Evolutionary conservation across 1,140 invertebrate genomes (phyloP).

Genomic region (Sitobion miscanthi): DNA sequence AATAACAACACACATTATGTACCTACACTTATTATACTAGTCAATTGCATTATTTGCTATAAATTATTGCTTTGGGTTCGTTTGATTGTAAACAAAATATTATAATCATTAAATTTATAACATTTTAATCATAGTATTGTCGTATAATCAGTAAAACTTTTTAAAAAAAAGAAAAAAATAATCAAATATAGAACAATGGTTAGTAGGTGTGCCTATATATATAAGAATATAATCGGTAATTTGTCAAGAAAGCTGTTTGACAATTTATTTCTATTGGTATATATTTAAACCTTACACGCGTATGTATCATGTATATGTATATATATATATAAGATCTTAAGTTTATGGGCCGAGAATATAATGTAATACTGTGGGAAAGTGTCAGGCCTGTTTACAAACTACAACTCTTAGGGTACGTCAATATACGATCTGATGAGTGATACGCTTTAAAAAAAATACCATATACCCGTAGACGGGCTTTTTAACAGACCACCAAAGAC

Average conservation of each 20-base stretch:
- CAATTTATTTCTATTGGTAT: neutral
- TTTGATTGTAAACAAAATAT: neutral
- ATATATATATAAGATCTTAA: conserved; percentile 7
- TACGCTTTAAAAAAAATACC: conserved; percentile 31
- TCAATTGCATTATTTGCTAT: neutral
- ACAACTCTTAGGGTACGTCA: conserved; percentile 23
- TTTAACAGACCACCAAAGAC: conserved; percentile 19
- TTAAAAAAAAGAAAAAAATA: no score
- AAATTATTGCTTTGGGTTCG: neutral
- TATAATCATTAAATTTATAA: neutral
- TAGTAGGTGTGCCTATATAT: neutral
- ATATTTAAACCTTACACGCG: neutral
- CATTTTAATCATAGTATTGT: no score
- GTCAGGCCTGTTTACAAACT: neutral
- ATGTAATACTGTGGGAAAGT: conserved; percentile 42
- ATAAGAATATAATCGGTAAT: neutral
- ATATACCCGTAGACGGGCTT: neutral
- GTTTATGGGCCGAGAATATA: neutral
- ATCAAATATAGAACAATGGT: neutral
- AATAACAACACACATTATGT: no score
- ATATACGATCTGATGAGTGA: conserved; percentile 10
- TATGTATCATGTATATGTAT: neutral
- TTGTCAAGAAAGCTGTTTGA: neutral
- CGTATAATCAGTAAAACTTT: no score
- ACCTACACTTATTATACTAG: no score